Conservation (phyloP, 2,797 vertebrate genomes). For the Pagetopsis macropterus region DNA sequence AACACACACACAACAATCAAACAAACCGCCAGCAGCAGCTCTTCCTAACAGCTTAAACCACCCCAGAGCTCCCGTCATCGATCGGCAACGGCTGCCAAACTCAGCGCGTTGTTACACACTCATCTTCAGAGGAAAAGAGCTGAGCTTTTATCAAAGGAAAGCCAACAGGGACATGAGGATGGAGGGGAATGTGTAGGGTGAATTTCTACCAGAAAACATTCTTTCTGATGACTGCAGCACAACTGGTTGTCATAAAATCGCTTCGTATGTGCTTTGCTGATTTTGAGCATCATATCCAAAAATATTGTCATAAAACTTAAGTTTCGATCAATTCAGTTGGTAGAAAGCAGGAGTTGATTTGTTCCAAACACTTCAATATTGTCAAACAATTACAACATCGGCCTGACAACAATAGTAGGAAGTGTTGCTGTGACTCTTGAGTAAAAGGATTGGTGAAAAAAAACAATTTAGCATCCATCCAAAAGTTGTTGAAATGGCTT, state of each 20-base stretch:
- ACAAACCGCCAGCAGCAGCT: constrained; percentile 11
- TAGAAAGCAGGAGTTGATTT: not conserved
- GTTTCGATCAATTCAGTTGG: not conserved
- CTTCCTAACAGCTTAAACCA: constrained; percentile 16
- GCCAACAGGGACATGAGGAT: constrained; percentile 18
- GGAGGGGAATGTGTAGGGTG: not conserved
- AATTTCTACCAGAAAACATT: constrained; percentile 10
- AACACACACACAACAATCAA: not conserved
- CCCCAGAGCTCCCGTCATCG: constrained; percentile 20
- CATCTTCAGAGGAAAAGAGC: constrained; percentile 35
- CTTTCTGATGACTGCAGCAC: constrained; percentile 7
- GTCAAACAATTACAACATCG: not conserved
- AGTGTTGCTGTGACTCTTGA: constrained; percentile 4
- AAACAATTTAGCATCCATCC: not conserved
- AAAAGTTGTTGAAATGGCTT: not conserved
- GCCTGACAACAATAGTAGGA: constrained; percentile 12
- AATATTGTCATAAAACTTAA: not conserved
- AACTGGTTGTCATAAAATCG: not conserved
- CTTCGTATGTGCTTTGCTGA: not conserved
- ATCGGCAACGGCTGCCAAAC: constrained; percentile 29
- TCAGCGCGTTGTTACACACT: constrained; percentile 19
- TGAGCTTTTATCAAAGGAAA: constrained; percentile 36
- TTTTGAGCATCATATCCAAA: not conserved
- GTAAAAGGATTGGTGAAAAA: not conserved
- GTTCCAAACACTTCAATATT: not conserved